Evolutionary conservation across 1,140 invertebrate species (phyloP).

Genomic region (Neoseiulus cucumeris): DNA sequence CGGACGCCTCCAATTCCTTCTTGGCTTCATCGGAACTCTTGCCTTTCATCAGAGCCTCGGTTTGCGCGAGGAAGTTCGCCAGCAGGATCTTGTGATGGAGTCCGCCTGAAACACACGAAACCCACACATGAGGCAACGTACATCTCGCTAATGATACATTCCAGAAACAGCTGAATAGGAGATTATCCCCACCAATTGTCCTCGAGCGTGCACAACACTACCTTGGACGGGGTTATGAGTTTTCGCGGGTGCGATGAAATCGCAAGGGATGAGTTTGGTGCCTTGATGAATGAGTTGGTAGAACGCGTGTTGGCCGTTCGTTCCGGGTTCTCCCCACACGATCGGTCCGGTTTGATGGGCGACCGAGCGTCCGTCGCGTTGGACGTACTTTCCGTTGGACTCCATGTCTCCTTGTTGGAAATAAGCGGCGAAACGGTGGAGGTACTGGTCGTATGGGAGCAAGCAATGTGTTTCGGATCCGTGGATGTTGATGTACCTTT

Average conservation of each 20-base stretch:
- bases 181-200: too few species aligned
- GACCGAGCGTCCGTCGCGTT: slow-evolving; percentile 41
- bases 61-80: slow-evolving; percentile 95
- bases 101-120: neutral
- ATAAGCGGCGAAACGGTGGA: slow-evolving; percentile 95
- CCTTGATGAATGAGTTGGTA: slow-evolving; percentile 90
- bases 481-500: slow-evolving; percentile 67
- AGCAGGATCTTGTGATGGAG: slow-evolving; percentile 57
- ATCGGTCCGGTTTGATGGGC: slow-evolving; percentile 53
- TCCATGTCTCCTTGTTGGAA: slow-evolving; percentile 99
- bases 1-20: slow-evolving; percentile 48
- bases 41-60: slow-evolving; percentile 86
- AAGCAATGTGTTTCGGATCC: slow-evolving; percentile 86
- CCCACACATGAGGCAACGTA: neutral
- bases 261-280: slow-evolving; percentile 72
- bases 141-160: neutral
- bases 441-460: slow-evolving; percentile 91
- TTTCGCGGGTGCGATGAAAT: slow-evolving; percentile 83
- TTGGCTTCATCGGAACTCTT: slow-evolving; percentile 56
- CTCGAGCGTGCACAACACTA: too few species aligned
- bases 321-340: slow-evolving; percentile 92
- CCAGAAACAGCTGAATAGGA: too few species aligned
- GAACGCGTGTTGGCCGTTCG: slow-evolving; percentile 98
- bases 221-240: slow-evolving; percentile 75
- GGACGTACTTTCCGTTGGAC: slow-evolving; percentile 83